phyloP scores from a whole-genome alignment of 2,797 vertebrate genomes.

The Ceyx erithaca region DNA sequence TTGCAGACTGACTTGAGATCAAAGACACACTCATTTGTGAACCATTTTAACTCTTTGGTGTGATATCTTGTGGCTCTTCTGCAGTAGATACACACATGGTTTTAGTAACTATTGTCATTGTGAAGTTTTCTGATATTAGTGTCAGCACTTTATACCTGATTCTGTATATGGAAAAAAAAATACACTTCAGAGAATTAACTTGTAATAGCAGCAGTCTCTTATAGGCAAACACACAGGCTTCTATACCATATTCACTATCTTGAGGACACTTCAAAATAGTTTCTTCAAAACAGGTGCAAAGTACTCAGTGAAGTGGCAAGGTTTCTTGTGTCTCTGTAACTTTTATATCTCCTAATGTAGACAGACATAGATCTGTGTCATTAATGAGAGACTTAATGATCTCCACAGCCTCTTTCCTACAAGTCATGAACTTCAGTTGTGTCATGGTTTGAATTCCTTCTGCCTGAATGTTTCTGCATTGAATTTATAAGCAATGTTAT shows the following conservation, averaged over 20 bases:
- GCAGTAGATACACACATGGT: fast-evolving
- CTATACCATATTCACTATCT: not conserved
- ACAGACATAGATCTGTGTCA: not conserved
- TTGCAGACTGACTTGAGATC: not conserved
- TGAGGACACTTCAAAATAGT: not conserved
- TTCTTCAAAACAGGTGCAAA: not conserved
- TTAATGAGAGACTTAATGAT: not conserved
- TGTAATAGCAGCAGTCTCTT: not conserved
- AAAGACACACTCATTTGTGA: not conserved
- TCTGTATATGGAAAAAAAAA: not conserved
- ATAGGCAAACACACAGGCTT: not conserved
- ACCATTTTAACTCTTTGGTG: not conserved
- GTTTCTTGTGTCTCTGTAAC: not conserved
- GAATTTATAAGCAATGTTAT: not conserved
- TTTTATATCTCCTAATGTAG: not conserved
- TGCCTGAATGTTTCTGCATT: not conserved
- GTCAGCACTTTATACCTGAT: not conserved
- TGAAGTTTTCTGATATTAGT: not conserved
- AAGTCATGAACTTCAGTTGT: not conserved
- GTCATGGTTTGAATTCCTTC: not conserved
- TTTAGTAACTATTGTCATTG: not conserved
- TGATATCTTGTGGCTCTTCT: not conserved
- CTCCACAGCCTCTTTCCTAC: not conserved
- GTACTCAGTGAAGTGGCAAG: not conserved
- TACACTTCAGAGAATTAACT: not conserved